Percentiles rank a stretch among this genome's conserved stretches.
phyloP scores from a whole-genome alignment of 2,797 vertebrate species.

The Sebastes nivosus region DNA sequence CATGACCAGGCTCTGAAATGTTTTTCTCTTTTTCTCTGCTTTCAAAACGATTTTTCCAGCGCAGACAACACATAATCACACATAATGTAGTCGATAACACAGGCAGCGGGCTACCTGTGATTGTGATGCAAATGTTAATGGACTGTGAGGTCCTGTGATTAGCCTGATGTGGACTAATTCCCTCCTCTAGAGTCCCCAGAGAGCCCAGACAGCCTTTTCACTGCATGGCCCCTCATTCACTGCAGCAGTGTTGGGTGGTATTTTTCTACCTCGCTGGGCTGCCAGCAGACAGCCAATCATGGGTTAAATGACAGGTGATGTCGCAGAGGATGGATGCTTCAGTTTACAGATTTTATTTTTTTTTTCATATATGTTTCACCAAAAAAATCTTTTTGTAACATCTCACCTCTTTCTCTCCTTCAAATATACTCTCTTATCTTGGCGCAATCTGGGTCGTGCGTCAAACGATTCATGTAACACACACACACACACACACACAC shows the following conservation, averaged over 20 bases:
- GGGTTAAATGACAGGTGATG: slow-evolving; percentile 76
- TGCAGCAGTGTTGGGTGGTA: slow-evolving; percentile 85
- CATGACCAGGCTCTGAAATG: neutral
- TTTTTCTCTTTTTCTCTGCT: neutral
- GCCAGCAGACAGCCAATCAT: slow-evolving; percentile 71
- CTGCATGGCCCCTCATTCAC: slow-evolving; percentile 81
- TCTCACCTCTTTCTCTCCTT: neutral
- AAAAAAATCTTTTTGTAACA: neutral
- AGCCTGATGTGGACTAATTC: slow-evolving; percentile 77
- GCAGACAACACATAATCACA: slow-evolving; percentile 5
- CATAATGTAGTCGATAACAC: slow-evolving; percentile 39
- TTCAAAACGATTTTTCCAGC: neutral
- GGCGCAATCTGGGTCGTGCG: slow-evolving; percentile 18
- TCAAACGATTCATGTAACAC: slow-evolving; percentile 14
- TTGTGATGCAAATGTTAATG: slow-evolving; percentile 88
- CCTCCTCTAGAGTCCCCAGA: slow-evolving; percentile 68
- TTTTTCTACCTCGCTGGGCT: slow-evolving; percentile 88
- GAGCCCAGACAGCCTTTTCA: slow-evolving; percentile 83
- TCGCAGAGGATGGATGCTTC: neutral
- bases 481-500: neutral
- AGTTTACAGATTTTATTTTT: neutral
- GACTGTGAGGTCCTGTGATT: slow-evolving; percentile 78
- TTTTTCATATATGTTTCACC: neutral
- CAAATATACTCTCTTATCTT: neutral
- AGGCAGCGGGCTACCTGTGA: slow-evolving; percentile 64